Percentiles rank a stretch among this genome's conserved stretches.
Conservation (phyloP, 2,113 vertebrate genomes). For the Aegotheles bennettii region DNA sequence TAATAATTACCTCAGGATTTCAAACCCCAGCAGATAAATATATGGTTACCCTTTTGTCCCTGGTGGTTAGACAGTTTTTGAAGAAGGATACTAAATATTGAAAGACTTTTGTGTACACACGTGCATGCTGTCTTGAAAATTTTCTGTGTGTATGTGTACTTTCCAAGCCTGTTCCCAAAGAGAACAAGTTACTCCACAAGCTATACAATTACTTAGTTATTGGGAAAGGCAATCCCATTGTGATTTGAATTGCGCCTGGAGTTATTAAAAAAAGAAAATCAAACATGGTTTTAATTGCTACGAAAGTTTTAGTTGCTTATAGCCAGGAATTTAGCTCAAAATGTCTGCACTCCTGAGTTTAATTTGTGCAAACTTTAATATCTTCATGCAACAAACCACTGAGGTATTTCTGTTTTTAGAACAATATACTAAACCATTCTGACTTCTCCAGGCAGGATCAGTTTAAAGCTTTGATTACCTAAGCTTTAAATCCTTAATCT, state of each 20-base stretch:
- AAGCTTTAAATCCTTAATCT: slow-evolving; percentile 43
- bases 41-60: background rate
- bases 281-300: background rate
- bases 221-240: background rate
- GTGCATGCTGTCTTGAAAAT: background rate
- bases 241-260: background rate
- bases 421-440: background rate
- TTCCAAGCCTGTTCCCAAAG: background rate
- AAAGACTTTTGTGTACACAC: background rate
- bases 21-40: background rate
- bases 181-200: background rate
- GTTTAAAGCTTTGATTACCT: slow-evolving; percentile 45
- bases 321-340: slow-evolving; percentile 6
- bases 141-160: background rate
- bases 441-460: slow-evolving; percentile 28
- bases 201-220: background rate
- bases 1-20: slow-evolving; percentile 23
- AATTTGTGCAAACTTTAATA: slow-evolving; percentile 39
- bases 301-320: slow-evolving; percentile 2
- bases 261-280: background rate
- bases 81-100: background rate
- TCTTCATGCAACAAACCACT: slow-evolving; percentile 31
- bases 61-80: background rate
- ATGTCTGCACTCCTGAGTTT: slow-evolving; percentile 6
- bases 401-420: background rate